Evolutionary conservation across 2,797 vertebrate species (phyloP).

Genomic region (Syngnathus rostellatus): DNA sequence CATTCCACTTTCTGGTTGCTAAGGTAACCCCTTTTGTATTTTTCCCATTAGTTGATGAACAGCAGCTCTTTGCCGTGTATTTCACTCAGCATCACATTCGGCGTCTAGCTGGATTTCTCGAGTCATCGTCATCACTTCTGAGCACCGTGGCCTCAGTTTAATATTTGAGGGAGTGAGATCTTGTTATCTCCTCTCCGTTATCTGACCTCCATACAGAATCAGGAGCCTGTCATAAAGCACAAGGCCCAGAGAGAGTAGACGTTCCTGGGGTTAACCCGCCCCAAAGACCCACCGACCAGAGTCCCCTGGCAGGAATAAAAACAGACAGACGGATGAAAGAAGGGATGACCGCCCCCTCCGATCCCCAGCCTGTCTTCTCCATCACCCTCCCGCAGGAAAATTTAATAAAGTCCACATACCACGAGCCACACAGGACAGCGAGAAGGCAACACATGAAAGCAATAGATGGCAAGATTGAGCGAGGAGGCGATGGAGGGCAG

Average conservation of each 20-base stretch:
- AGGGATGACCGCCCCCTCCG: constrained; percentile 48
- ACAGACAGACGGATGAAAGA: constrained; percentile 55
- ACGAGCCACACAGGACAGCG: constrained; percentile 41
- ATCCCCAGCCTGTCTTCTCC: constrained; percentile 56
- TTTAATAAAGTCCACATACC: constrained; percentile 73
- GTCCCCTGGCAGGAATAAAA: constrained; percentile 47
- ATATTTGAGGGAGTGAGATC: constrained; percentile 19
- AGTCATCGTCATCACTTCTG: neutral
- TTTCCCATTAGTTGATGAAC: neutral
- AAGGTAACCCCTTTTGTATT: neutral
- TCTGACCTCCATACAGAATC: constrained; percentile 55
- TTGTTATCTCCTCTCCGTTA: constrained; percentile 36
- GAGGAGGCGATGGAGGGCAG: constrained; percentile 52
- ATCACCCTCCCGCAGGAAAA: constrained; percentile 64
- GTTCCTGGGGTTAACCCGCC: constrained; percentile 16
- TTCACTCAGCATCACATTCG: neutral
- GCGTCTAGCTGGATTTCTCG: neutral
- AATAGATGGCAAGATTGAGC: constrained; percentile 43
- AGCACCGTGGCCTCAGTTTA: constrained; percentile 6
- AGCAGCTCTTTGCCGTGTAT: neutral
- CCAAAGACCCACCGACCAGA: constrained; percentile 2
- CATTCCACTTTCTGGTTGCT: neutral
- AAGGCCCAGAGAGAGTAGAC: constrained; percentile 42
- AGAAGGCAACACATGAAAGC: constrained; percentile 62
- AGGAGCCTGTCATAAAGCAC: constrained; percentile 32